Evolutionary conservation across 2,797 vertebrate species (phyloP), one percentile per base, ranked within the genome.

Genomic region (Tapirus indicus): DNA sequence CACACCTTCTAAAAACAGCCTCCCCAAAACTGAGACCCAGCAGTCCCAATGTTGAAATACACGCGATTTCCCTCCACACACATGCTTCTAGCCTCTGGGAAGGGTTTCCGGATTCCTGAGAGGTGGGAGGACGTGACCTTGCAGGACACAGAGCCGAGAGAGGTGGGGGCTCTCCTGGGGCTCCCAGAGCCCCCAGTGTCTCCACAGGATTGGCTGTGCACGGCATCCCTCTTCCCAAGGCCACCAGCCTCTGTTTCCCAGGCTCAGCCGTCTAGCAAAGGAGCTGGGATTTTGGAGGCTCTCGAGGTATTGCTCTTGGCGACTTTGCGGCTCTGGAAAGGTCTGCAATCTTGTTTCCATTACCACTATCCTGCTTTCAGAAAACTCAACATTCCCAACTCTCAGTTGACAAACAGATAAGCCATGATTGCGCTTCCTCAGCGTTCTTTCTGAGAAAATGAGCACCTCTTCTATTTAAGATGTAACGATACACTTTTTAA

Each of bases 31-130:
- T 64, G 62, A 23, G 3, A 17, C 21, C 6, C 27, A n/a, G 17
- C 16, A 58, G 47, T 69, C 72, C n/a, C 18, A 12, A 0, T 6
- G 32, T 27, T 62, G 6, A 83, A 49, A 52, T 1, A 4, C 0
- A 1, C 0, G n/a, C 6, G n/a, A 68, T 8, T 18, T 25, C 27
- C 27, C 27, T 21, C 25, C 9, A 66, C 2, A 2, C 0, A 66
- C 2, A 2, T 0, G 0, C 12, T 18, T 79, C 56, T 3, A 41
- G 2, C 32, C 29, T 25, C 60, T 32, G 18, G 23, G n/a, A 68
- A 11, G 49, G 1, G 3, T 21, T 21, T 35, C 38, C 32, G 1
- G 0, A 0, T 44, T 38, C 58, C n/a, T 21, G 11, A 47, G 13
- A 18, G 14, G 5, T 25, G 9, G 20, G 12, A 77, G 2, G 49